These are phyloP conservation scores for Aphelocoma californica DNA, from an alignment of 2,797 vertebrate species.

Conservation along the genomic window DNA sequence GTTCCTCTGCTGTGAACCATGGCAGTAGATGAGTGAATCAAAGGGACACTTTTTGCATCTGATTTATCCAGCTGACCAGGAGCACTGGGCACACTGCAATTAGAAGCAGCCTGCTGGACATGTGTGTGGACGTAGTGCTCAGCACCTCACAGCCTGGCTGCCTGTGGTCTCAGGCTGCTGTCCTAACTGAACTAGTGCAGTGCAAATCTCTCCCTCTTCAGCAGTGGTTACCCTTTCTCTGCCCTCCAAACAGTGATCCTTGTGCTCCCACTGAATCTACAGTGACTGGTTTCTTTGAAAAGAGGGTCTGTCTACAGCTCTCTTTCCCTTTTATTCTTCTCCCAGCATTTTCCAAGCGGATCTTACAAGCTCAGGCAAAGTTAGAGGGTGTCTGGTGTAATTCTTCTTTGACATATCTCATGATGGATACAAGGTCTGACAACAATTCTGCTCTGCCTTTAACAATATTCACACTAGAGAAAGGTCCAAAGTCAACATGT, in stretches of 20 bases:
- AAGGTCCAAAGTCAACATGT: neutral
- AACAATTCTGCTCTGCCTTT: neutral
- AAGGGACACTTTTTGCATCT: neutral
- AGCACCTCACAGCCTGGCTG: fast-evolving
- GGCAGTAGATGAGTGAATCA: neutral
- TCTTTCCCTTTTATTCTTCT: neutral
- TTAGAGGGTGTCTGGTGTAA: neutral
- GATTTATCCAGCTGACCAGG: neutral
- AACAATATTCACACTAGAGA: neutral
- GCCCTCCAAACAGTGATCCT: neutral
- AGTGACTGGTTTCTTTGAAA: neutral
- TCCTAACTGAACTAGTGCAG: neutral
- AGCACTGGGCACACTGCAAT: neutral
- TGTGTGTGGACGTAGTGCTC: neutral
- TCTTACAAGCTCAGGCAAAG: fast-evolving
- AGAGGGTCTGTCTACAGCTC: neutral
- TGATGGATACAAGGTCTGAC: neutral
- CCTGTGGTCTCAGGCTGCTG: neutral
- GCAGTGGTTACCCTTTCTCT: neutral
- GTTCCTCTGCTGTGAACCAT: neutral
- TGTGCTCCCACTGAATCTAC: neutral
- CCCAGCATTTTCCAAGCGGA: neutral
- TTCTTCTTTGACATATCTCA: neutral
- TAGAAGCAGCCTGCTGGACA: neutral
- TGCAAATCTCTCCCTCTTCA: neutral